A percentile compares a stretch with the other conserved stretches of the same genome.
These are phyloP conservation scores for Pseudobourletiella spinata DNA, from an alignment of 1,140 invertebrate species.

Conservation along the genomic window DNA sequence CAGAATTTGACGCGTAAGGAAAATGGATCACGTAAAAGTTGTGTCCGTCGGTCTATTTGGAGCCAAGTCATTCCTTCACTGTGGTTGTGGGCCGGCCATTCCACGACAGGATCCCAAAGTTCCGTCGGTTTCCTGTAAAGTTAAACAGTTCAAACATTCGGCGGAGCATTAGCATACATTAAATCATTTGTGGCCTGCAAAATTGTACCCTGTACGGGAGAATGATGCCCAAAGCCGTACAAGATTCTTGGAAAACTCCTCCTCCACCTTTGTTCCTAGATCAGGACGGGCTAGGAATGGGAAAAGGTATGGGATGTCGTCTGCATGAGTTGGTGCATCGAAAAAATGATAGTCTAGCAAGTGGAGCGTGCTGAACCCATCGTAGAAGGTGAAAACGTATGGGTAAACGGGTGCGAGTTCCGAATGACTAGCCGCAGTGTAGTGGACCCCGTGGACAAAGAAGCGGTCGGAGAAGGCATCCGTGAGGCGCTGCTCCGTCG, in stretches of 20 bases:
- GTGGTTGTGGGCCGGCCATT: not conserved
- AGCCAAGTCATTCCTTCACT: not conserved
- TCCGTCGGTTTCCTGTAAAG: conserved; percentile 12
- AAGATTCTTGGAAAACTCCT: conserved; percentile 11
- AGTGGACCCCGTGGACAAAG: conserved; percentile 10
- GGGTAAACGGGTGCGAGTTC: conserved; percentile 13
- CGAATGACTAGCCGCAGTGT: not conserved
- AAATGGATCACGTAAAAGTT: not conserved
- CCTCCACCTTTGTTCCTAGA: not conserved
- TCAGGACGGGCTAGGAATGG: not conserved
- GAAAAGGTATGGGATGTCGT: conserved; percentile 23
- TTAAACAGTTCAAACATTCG: not conserved
- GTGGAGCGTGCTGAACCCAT: not conserved
- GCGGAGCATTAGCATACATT: not conserved
- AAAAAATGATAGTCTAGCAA: not conserved
- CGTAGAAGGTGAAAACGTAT: conserved; percentile 18
- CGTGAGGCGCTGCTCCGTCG: conserved; percentile 13
- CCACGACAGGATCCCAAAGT: conserved; percentile 6
- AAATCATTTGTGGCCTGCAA: not conserved
- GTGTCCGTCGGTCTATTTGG: conserved; percentile 7
- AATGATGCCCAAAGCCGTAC: conserved; percentile 20
- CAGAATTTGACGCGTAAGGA: conserved; percentile 2
- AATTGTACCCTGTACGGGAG: conserved; percentile 4
- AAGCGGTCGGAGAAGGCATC: conserved; percentile 18
- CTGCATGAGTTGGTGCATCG: conserved; percentile 1